Evolutionary conservation across 2,797 vertebrate genomes (phyloP).

Genomic region (Rhinella marina): DNA sequence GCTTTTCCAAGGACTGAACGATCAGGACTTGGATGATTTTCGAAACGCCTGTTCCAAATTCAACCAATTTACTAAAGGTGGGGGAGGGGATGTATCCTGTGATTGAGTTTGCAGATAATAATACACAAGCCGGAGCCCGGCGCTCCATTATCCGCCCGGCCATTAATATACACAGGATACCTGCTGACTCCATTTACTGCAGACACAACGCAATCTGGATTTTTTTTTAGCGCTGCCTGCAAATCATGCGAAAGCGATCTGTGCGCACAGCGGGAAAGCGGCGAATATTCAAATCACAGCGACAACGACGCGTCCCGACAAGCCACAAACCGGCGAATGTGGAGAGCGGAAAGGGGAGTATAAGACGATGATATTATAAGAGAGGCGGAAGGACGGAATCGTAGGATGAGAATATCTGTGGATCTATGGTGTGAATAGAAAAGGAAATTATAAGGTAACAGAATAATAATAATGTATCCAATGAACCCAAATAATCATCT

Average conservation of each 20-base stretch:
- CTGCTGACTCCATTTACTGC: slow-evolving; percentile 36
- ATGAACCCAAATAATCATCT: background rate
- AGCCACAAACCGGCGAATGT: background rate
- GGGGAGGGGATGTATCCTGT: background rate
- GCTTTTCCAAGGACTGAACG: too few species aligned
- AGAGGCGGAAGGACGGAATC: too few species aligned
- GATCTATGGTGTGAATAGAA: background rate
- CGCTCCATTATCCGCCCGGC: background rate
- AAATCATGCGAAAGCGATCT: slow-evolving; percentile 25
- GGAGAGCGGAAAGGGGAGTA: background rate
- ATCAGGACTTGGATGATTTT: background rate
- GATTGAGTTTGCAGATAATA: slow-evolving; percentile 25
- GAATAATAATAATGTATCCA: background rate
- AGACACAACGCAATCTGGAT: slow-evolving; percentile 14
- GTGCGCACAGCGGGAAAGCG: slow-evolving; percentile 6
- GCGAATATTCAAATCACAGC: background rate
- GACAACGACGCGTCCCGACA: background rate
- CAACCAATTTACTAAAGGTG: background rate
- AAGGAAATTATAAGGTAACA: background rate
- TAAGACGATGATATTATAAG: background rate
- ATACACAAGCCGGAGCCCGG: background rate
- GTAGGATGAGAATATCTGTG: too few species aligned
- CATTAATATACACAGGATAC: slow-evolving; percentile 35
- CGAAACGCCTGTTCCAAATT: background rate
- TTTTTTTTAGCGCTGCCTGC: slow-evolving; percentile 27